Percentiles rank a stretch among this genome's conserved stretches.
phyloP scores from a whole-genome alignment of 1,140 invertebrate species.

The Agrypnia vestita region DNA sequence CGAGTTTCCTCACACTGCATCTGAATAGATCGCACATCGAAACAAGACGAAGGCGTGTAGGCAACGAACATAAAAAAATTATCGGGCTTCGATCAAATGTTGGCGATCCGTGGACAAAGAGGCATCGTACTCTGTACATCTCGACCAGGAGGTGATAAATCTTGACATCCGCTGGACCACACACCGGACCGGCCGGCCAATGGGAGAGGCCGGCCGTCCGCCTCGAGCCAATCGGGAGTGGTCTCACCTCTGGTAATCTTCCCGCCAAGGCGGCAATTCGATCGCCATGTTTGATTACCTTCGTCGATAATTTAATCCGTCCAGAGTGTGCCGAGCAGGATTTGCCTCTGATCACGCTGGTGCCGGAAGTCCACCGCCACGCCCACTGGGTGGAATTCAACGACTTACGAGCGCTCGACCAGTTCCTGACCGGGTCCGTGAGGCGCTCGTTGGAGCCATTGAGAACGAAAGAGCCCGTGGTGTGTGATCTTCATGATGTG shows the following conservation, averaged over 20 bases:
- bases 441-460: too few species aligned
- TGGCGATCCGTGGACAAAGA: slow-evolving; percentile 19
- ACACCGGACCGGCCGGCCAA: slow-evolving; percentile 30
- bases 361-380: slow-evolving; percentile 9
- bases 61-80: too few species aligned
- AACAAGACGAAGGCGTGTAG: too few species aligned
- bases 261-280: neutral
- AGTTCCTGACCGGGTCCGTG: too few species aligned
- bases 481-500: too few species aligned
- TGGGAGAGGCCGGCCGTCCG: neutral
- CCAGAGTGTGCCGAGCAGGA: slow-evolving; percentile 1
- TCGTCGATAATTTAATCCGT: slow-evolving; percentile 37
- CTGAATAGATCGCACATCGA: too few species aligned
- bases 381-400: neutral
- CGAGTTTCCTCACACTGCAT: too few species aligned
- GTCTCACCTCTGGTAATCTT: slow-evolving; percentile 33
- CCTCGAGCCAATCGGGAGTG: slow-evolving; percentile 13
- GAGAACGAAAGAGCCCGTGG: too few species aligned
- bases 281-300: slow-evolving; percentile 43
- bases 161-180: slow-evolving; percentile 34
- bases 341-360: slow-evolving; percentile 3
- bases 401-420: neutral
- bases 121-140: slow-evolving; percentile 18
- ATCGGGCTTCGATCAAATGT: slow-evolving; percentile 8
- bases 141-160: slow-evolving; percentile 27